phyloP scores from a whole-genome alignment of 2,113 vertebrate genomes.

The Equus quagga region DNA sequence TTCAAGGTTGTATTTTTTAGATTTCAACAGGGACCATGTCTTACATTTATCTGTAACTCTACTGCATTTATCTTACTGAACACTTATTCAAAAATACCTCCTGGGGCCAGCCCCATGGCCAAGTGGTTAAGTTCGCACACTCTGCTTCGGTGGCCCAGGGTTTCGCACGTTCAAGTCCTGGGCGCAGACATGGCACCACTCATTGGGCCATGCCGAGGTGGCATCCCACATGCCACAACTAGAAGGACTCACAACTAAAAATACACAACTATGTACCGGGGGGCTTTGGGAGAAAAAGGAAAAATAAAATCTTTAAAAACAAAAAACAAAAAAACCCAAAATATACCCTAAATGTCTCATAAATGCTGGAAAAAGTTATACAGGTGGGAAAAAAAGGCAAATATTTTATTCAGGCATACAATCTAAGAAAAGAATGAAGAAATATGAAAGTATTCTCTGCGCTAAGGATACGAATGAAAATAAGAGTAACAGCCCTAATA shows the following conservation, averaged over 20 bases:
- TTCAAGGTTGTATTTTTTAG: background rate
- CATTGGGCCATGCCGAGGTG: too few species aligned
- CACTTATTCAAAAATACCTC: background rate
- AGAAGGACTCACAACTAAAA: too few species aligned
- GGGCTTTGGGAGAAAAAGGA: too few species aligned
- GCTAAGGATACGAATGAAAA: background rate
- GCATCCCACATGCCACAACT: too few species aligned
- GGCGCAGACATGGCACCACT: too few species aligned
- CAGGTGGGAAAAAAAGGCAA: background rate
- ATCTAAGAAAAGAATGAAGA: slow-evolving; percentile 38
- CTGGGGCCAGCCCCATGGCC: too few species aligned
- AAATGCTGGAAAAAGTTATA: background rate
- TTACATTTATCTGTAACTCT: background rate
- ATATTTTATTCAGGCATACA: background rate
- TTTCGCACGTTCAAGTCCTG: too few species aligned
- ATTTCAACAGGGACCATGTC: background rate
- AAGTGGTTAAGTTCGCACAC: too few species aligned
- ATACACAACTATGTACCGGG: too few species aligned
- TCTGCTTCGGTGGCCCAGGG: too few species aligned
- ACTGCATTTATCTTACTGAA: slow-evolving; percentile 40
- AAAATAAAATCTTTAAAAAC: too few species aligned
- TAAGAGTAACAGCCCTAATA: background rate
- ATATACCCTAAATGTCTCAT: background rate
- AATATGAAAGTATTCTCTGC: background rate
- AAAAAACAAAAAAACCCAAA: background rate